Percentiles rank a stretch among this genome's conserved stretches.
phyloP scores from a whole-genome alignment of 2,888 invertebrate species.

The Drosophila monieri region DNA sequence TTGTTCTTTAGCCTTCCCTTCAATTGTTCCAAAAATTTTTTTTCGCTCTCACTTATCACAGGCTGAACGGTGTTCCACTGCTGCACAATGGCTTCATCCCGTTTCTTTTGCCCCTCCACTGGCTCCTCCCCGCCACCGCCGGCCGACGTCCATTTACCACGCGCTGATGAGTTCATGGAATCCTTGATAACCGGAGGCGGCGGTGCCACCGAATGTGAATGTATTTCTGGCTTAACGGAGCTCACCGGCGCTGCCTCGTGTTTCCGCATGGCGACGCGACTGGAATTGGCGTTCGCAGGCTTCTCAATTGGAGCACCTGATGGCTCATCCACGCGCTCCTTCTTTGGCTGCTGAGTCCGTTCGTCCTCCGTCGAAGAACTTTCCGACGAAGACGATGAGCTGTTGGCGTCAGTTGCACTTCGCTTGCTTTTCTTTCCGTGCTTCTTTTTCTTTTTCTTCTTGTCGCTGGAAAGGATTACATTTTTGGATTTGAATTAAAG shows the following conservation, averaged over 20 bases:
- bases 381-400: constrained; percentile 67
- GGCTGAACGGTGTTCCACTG: constrained; percentile 86
- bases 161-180: constrained; percentile 45
- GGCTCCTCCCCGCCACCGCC: constrained; percentile 28
- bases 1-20: constrained; percentile 82
- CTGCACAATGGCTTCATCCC: constrained; percentile 85
- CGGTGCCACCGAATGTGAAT: constrained; percentile 79
- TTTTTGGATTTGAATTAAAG: no score
- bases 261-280: constrained; percentile 87
- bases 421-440: constrained; percentile 85
- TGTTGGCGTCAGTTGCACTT: constrained; percentile 33
- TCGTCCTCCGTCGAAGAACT: constrained; percentile 76
- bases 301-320: constrained; percentile 19
- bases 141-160: constrained; percentile 83
- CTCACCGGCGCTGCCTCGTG: constrained; percentile 41
- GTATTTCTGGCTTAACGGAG: constrained; percentile 56
- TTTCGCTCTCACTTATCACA: constrained; percentile 86
- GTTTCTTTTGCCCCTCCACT: constrained; percentile 75
- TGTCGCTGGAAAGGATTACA: constrained; percentile 72
- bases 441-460: constrained; percentile 85
- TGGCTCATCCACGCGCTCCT: constrained; percentile 33
- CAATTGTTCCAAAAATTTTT: constrained; percentile 85
- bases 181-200: constrained; percentile 65
- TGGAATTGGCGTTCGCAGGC: constrained; percentile 85
- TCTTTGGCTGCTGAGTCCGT: constrained; percentile 54